Conservation (phyloP, 2,113 vertebrate species). For the Thunnus thynnus region DNA sequence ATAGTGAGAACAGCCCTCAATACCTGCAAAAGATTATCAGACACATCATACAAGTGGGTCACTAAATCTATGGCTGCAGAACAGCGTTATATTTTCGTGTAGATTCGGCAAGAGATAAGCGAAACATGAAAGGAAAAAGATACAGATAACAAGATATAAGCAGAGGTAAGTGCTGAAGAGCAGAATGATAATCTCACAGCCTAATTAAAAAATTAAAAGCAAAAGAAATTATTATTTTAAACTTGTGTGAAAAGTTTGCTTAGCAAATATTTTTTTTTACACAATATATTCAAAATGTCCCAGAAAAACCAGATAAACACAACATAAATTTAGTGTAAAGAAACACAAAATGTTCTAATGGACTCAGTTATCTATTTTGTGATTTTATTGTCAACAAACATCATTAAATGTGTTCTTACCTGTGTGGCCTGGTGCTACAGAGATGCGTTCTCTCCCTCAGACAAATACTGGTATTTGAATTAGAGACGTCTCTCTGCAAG, state of each 20-base stretch:
- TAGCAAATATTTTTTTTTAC: neutral
- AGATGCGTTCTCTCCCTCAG: constrained; percentile 25
- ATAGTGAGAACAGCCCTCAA: constrained; percentile 53
- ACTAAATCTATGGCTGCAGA: too few relatives aligned
- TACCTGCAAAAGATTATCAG: constrained; percentile 44
- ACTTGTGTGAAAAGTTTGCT: neutral
- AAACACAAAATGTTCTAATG: neutral
- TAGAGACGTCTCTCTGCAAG: constrained; percentile 35
- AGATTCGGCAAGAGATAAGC: neutral
- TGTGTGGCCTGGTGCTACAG: constrained; percentile 22
- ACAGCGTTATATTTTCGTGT: neutral
- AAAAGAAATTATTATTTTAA: neutral
- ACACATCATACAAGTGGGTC: neutral
- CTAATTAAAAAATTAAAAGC: neutral
- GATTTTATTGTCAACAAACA: neutral
- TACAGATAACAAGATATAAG: neutral
- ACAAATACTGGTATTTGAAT: constrained; percentile 56
- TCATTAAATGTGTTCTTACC: constrained; percentile 51
- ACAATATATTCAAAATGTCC: neutral
- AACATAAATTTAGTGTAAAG: neutral
- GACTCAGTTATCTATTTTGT: neutral
- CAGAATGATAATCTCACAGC: neutral
- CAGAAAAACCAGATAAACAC: neutral
- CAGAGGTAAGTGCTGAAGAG: neutral
- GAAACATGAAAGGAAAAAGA: neutral